phyloP scores from a whole-genome alignment of 2,113 vertebrate species.

The Muntiacus muntjak region DNA sequence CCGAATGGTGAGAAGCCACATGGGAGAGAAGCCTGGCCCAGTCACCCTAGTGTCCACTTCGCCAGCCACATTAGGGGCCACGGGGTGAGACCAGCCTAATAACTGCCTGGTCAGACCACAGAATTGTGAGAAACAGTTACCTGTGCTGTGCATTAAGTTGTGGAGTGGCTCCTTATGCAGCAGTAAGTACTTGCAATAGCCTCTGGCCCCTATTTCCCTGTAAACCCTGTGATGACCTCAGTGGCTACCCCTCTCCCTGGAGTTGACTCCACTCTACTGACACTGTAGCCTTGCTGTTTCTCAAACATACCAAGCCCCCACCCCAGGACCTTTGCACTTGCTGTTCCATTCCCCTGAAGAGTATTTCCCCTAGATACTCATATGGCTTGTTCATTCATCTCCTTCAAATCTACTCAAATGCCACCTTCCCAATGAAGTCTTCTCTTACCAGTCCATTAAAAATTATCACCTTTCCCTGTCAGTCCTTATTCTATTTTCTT shows the following conservation, averaged over 20 bases:
- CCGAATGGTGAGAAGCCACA: background rate
- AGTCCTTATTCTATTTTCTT: background rate
- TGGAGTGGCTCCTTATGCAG: background rate
- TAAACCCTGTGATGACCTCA: background rate
- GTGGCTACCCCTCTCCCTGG: background rate
- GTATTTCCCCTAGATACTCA: background rate
- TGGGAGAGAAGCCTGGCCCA: background rate
- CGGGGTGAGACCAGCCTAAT: background rate
- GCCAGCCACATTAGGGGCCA: background rate
- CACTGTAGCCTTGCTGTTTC: background rate
- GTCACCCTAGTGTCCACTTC: background rate
- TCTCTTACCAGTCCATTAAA: background rate
- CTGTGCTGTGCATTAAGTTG: background rate
- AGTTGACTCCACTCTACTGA: background rate
- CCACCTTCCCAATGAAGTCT: background rate
- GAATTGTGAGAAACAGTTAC: background rate
- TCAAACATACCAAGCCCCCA: background rate
- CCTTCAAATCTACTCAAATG: background rate
- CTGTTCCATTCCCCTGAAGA: background rate
- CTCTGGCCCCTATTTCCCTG: background rate
- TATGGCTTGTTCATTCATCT: background rate
- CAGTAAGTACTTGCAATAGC: background rate
- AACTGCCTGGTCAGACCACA: background rate
- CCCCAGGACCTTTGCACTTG: background rate
- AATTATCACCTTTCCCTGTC: background rate